A percentile compares a stretch with the other conserved stretches of the same genome.
These are phyloP conservation scores for Lithobates pipiens DNA, from an alignment of 2,797 vertebrate species.

Conservation along the genomic window DNA sequence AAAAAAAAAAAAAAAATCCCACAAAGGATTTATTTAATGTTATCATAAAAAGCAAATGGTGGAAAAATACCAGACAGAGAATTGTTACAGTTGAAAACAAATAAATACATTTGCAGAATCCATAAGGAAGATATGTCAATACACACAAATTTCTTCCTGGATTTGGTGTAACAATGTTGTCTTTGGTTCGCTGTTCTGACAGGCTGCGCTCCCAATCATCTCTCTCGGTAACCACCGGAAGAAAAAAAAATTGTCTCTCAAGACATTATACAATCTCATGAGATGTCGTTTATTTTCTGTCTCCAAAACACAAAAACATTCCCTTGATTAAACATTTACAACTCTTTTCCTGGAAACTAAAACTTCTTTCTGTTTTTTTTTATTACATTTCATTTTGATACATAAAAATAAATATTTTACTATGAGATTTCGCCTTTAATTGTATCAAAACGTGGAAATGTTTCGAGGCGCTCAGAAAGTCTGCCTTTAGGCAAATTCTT, in stretches of 20 bases:
- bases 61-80: neutral
- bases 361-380: too few relatives aligned
- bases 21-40: neutral
- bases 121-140: neutral
- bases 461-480: neutral
- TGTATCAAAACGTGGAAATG: neutral
- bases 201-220: constrained; percentile 1
- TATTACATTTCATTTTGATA: too few relatives aligned
- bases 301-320: neutral
- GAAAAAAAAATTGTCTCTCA: neutral
- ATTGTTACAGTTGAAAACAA: neutral
- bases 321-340: neutral
- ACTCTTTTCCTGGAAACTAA: too few relatives aligned
- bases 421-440: neutral
- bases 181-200: neutral
- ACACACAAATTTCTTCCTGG: too few relatives aligned
- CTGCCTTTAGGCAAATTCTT: neutral
- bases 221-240: neutral
- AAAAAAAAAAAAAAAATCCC: too few relatives aligned
- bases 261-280: neutral
- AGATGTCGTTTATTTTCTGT: neutral
- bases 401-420: too few relatives aligned
- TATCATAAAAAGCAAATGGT: too few relatives aligned
- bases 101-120: neutral
- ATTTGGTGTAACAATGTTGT: neutral